phyloP scores from a whole-genome alignment of 2,113 vertebrate genomes.

The Coptodon rendalli region DNA sequence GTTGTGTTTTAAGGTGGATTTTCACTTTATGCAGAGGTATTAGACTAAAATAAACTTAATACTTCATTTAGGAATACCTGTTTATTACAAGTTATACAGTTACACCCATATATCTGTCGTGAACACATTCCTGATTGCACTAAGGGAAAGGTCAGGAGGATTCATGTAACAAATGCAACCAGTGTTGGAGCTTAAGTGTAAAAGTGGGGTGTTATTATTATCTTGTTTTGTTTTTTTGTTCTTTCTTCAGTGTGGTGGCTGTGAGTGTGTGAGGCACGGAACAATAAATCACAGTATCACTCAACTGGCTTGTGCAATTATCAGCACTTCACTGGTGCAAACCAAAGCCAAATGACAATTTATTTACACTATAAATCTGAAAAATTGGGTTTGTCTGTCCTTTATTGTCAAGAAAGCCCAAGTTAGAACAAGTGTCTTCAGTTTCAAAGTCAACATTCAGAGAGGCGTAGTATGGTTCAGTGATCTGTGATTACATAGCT shows the following conservation, averaged over 20 bases:
- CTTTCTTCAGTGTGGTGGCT: background rate
- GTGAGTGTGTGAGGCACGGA: background rate
- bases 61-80: conserved; percentile 39
- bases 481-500: conserved; percentile 6
- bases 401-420: conserved; percentile 29
- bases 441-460: conserved; percentile 34
- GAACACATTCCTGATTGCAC: conserved; percentile 21
- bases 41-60: conserved; percentile 46
- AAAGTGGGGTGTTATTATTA: conserved; percentile 16
- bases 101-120: conserved; percentile 10
- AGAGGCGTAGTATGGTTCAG: background rate
- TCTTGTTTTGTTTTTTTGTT: background rate
- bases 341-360: background rate
- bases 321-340: conserved; percentile 3
- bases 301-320: conserved; percentile 4
- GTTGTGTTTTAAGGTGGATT: conserved; percentile 27
- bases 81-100: conserved; percentile 43
- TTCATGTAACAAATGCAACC: background rate
- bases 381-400: conserved; percentile 24
- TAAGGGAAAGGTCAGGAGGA: background rate
- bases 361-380: conserved; percentile 48
- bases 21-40: conserved; percentile 18
- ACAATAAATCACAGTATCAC: conserved; percentile 24
- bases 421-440: conserved; percentile 23
- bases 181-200: background rate